Conservation (phyloP, 2,113 vertebrate species). For the Mobula birostris region DNA sequence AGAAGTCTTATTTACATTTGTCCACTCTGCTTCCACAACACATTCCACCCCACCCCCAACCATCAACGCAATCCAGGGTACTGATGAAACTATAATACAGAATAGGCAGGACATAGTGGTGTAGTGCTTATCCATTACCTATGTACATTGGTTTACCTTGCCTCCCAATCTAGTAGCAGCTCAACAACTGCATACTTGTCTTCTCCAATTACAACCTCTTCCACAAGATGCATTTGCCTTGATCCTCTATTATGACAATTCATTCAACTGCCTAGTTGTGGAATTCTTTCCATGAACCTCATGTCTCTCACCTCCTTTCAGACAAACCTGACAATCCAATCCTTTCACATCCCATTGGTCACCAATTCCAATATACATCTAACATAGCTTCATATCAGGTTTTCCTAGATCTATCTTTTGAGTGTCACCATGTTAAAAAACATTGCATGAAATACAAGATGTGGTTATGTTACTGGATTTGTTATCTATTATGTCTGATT, state of each 20-base stretch:
- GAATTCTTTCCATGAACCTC: background rate
- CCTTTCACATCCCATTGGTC: background rate
- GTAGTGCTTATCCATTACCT: background rate
- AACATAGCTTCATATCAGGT: background rate
- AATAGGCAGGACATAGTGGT: background rate
- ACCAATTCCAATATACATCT: background rate
- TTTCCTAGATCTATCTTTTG: background rate
- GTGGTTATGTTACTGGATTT: background rate
- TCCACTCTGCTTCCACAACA: background rate
- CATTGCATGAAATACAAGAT: background rate
- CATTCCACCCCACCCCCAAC: background rate
- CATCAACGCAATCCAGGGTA: background rate
- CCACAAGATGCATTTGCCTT: too few relatives aligned
- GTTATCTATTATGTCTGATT: background rate
- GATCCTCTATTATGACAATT: background rate
- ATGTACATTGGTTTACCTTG: background rate
- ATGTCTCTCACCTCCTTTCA: background rate
- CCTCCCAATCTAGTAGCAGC: background rate
- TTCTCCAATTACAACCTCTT: background rate
- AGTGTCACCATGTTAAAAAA: background rate
- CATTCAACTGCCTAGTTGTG: background rate
- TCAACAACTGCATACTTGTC: background rate
- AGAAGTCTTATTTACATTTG: background rate
- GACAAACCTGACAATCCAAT: background rate
- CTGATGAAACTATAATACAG: background rate